These are phyloP conservation scores for Agapostemon virescens DNA, from an alignment of 2,888 invertebrate genomes.

Conservation along the genomic window DNA sequence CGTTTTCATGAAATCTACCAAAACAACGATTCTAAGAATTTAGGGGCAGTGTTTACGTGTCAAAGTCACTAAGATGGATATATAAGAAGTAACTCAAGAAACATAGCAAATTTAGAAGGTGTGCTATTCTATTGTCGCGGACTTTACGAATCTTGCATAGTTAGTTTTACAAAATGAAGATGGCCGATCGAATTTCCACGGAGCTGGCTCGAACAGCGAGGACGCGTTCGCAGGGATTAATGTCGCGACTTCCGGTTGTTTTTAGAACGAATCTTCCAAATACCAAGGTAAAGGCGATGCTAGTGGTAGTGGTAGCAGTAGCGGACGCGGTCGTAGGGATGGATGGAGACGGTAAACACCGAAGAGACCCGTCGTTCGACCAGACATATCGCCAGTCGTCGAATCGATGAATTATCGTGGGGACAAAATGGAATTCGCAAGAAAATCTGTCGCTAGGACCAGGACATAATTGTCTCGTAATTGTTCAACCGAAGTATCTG, in stretches of 20 bases:
- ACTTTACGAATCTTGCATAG: too few relatives aligned
- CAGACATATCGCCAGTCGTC: constrained; percentile 7
- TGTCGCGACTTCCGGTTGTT: constrained; percentile 47
- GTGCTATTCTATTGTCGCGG: too few relatives aligned
- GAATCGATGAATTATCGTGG: constrained; percentile 2
- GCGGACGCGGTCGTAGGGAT: constrained; percentile 46
- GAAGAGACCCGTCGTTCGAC: neutral
- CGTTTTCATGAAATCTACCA: too few relatives aligned
- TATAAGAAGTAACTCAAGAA: too few relatives aligned
- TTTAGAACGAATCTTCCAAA: constrained; percentile 70
- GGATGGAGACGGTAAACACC: constrained; percentile 50
- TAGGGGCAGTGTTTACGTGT: too few relatives aligned
- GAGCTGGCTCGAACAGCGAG: neutral
- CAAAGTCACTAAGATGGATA: too few relatives aligned
- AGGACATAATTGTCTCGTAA: constrained; percentile 22
- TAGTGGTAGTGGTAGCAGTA: neutral
- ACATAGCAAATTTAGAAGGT: too few relatives aligned
- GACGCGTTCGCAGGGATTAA: neutral
- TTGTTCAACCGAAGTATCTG: neutral
- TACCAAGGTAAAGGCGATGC: constrained; percentile 60
- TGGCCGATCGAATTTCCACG: neutral
- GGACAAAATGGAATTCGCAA: neutral
- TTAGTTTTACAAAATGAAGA: neutral
- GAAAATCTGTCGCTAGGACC: constrained; percentile 12
- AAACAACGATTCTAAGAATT: too few relatives aligned